Base-by-base conservation (phyloP, 2,113 vertebrate genomes). In the Thermophis baileyi region DNA sequence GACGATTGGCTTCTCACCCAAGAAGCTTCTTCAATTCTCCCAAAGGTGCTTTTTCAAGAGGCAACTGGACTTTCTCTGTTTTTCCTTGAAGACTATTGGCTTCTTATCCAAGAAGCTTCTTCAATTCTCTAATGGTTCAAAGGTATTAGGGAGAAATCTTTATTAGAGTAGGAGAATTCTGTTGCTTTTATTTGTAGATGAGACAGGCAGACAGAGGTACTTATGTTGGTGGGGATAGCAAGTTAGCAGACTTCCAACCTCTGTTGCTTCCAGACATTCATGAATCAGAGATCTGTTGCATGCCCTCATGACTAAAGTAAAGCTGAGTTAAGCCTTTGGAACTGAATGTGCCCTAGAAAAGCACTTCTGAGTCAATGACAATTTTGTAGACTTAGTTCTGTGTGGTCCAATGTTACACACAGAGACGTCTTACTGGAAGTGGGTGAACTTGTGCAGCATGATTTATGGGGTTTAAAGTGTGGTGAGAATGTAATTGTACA, bases 301-400 rank as follows among this genome's bases (percentile, higher is more conserved):
- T 90, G 95, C 94, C 97, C 95, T 95, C 91, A 96, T 93, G 92
- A 98, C 96, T 97, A 97, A 97, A 94, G 8, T 60, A 93, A 93
- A 91, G 96, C 89, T 95, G 95, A 95, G 93, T 96, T 95, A 95
- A 96, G 94, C 89, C 93, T 95, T 97, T 95, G 95, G 95, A 97
- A 95, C 91, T 94, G 89, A 91, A 12, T 93, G 92, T 89, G 22
- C 96, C 94, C 94, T 55, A 46, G 97, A 96, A 98, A 97, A 97
- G 95, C 94, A 24, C 35, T 95, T 96, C 89, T 94, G 96, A 97
- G 96, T 97, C 96, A 96, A 96, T 24, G 27, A 94, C 88, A 94
- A 96, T 96, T 97, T 98, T 96, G 96, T 47, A 93, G 94, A 95
- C 95, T 95, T 93, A 96, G 85, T 96, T 97, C 97, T 97, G 97